These are phyloP conservation scores for Melipona quadrifasciata DNA, from an alignment of 1,140 invertebrate species.

Conservation along the genomic window DNA sequence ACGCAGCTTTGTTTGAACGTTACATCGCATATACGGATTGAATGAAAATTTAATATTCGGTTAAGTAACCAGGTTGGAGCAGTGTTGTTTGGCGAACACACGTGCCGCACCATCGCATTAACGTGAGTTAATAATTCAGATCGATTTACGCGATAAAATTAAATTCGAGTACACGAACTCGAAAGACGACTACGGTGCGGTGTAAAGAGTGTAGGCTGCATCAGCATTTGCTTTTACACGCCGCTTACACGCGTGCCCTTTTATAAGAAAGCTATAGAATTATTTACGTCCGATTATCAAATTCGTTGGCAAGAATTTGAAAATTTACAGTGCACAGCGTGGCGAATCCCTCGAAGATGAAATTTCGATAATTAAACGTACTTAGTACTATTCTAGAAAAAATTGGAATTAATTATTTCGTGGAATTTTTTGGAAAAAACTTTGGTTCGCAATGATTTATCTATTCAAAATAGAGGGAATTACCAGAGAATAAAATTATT, in stretches of 20 bases:
- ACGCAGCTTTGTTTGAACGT: not conserved
- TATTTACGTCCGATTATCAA: constrained; percentile 6
- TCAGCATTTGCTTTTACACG: not conserved
- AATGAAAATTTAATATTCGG: not conserved
- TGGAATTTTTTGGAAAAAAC: not conserved
- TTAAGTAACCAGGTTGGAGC: not conserved
- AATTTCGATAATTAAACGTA: constrained; percentile 28
- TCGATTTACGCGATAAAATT: not conserved
- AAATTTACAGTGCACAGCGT: constrained; percentile 11
- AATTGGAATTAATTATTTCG: no score
- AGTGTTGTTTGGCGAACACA: not conserved
- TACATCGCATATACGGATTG: not conserved
- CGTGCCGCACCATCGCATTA: no score
- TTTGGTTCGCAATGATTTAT: not conserved
- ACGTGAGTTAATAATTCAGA: not conserved
- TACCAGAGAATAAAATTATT: no score
- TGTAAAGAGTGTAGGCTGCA: not conserved
- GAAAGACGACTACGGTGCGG: not conserved
- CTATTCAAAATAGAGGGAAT: not conserved
- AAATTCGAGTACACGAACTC: not conserved
- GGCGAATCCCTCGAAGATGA: not conserved
- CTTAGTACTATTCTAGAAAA: not conserved
- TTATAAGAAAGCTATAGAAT: no score
- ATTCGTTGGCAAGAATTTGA: not conserved
- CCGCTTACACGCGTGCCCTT: not conserved